Conservation (phyloP, 2,797 vertebrate genomes). For the Echeneis naucrates region DNA sequence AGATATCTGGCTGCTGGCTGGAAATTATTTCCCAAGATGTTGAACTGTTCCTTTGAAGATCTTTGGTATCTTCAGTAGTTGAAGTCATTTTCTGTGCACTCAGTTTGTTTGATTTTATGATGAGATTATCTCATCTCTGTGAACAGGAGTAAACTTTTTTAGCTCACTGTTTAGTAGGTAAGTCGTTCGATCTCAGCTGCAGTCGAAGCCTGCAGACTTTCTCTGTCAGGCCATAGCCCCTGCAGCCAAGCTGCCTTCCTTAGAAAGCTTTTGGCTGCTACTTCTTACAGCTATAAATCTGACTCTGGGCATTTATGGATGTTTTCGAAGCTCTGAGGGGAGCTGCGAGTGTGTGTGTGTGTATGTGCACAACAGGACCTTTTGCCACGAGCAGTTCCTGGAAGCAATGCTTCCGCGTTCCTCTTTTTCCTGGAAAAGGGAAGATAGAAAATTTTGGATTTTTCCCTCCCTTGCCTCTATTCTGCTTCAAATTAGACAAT, state of each 20-base stretch:
- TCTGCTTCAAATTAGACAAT: slow-evolving; percentile 74
- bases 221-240: slow-evolving; percentile 62
- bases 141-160: not conserved
- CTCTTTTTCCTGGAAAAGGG: slow-evolving; percentile 96
- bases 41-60: not conserved
- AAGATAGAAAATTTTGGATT: slow-evolving; percentile 89
- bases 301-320: slow-evolving; percentile 82
- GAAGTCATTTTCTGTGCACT: not conserved
- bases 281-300: slow-evolving; percentile 86
- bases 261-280: slow-evolving; percentile 81
- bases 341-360: slow-evolving; percentile 58
- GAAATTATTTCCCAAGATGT: not conserved
- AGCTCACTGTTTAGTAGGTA: slow-evolving; percentile 15
- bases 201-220: slow-evolving; percentile 66
- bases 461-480: slow-evolving; percentile 72
- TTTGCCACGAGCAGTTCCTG: slow-evolving; percentile 91
- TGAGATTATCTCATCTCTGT: not conserved
- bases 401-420: slow-evolving; percentile 91
- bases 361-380: slow-evolving; percentile 74
- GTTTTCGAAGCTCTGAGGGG: slow-evolving; percentile 77
- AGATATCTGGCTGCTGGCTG: not conserved
- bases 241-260: slow-evolving; percentile 78
- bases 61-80: not conserved
- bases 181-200: slow-evolving; percentile 28
- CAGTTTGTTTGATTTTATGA: not conserved